Evolutionary conservation across 2,888 invertebrate genomes (phyloP), one percentile per base, ranked within the genome.

Genomic region (Drosophila melanocephala): DNA sequence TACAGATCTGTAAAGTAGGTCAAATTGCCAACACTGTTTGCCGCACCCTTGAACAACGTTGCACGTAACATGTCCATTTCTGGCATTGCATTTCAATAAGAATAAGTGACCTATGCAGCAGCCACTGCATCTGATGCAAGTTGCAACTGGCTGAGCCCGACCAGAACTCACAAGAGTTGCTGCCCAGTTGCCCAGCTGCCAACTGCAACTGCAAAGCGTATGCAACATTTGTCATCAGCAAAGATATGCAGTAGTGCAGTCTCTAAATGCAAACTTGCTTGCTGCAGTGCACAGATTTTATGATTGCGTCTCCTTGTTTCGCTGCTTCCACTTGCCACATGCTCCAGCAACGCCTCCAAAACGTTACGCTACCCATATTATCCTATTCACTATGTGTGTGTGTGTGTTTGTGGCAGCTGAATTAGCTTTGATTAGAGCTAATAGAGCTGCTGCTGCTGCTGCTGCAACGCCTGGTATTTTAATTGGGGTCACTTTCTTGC

Each of bases 361-460:
- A 42, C 50, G 35, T 32, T 44, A 12, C 35, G n/a, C 14, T 19
- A 30, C 22, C 72, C 39, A 30, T 30, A 79, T 47, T 85, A 82
- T 69, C 77, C 77, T 60, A 85, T 79, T 85, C 73, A 74, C 73
- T 71, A 26, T 75, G 44, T 62, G 58, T 37, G 37, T 62, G 35
- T 52, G 50, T 62, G 58, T 62, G 39, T 66, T 55, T 69, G 66
- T 60, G 75, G 57, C 70, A 65, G 72, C 70, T 66, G 77, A 75
- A 84, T 88, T 83, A 84, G 79, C 72, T 76, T 68, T 83, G 81
- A 84, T 84, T 88, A 83, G 69, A 61, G 81, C 83, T 80, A 85
- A 86, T 80, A 68, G 87, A 81, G 82, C 87, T 75, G 56, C 44
- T 51, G 50, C 33, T 73, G 64, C 19, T 39, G 39, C n/a, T 42